Conservation (phyloP, 2,113 vertebrate species). For the Hyperopisus bebe region DNA sequence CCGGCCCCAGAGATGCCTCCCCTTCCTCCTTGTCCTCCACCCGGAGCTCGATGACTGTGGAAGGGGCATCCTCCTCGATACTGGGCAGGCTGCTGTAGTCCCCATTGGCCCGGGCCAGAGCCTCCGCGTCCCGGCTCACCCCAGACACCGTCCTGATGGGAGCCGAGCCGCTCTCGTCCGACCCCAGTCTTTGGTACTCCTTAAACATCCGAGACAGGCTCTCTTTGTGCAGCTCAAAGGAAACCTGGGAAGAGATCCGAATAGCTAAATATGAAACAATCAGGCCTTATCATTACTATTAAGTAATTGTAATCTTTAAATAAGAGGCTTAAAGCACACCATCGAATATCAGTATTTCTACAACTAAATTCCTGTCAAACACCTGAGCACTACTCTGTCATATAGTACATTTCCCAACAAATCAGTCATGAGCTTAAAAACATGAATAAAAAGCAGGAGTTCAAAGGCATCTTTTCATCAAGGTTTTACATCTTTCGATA, state of each 20-base stretch:
- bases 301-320: background rate
- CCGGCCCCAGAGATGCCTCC: conserved; percentile 30
- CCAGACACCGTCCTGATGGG: conserved; percentile 66
- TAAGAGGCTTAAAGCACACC: background rate
- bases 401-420: background rate
- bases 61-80: conserved; percentile 47
- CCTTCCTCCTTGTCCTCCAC: conserved; percentile 38
- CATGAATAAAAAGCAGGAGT: background rate
- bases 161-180: conserved; percentile 44
- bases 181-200: conserved; percentile 74
- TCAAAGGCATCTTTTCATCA: background rate
- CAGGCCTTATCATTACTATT: background rate
- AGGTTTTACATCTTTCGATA: background rate
- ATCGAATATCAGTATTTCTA: background rate
- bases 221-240: conserved; percentile 93
- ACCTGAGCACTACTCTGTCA: background rate
- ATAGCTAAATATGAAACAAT: background rate
- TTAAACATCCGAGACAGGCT: conserved; percentile 75
- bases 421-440: background rate
- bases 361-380: background rate
- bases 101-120: conserved; percentile 42
- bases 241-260: conserved; percentile 66
- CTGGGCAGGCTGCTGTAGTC: conserved; percentile 24
- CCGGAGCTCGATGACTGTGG: conserved; percentile 54
- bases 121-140: conserved; percentile 53